phyloP scores from a whole-genome alignment of 2,797 vertebrate genomes.

The Pyrrhura leucotis region DNA sequence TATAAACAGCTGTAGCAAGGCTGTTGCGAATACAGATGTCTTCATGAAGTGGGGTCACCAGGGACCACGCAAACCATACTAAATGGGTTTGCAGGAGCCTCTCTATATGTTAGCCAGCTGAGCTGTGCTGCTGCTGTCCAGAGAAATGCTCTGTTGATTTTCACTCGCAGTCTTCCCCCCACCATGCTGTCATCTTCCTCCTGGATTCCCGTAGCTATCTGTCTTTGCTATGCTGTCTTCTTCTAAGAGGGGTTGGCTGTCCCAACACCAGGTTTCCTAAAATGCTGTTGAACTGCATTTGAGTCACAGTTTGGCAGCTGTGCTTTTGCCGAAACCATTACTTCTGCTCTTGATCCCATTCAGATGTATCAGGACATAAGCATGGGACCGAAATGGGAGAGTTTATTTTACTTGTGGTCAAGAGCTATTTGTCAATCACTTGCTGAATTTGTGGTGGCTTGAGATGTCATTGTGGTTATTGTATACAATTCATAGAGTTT shows the following conservation, averaged over 20 bases:
- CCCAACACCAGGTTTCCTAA: neutral
- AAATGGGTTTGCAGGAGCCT: neutral
- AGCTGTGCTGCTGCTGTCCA: neutral
- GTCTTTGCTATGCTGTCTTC: neutral
- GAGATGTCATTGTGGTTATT: neutral
- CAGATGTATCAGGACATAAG: neutral
- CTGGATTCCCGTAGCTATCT: neutral
- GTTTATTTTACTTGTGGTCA: neutral
- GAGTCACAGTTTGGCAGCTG: neutral
- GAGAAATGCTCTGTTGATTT: neutral
- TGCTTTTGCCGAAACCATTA: neutral
- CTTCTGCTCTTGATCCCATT: neutral
- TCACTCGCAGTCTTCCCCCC: rapidly evolving
- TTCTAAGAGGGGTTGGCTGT: neutral
- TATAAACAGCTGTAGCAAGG: conserved; percentile 42
- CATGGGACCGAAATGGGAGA: neutral
- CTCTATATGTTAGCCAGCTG: neutral
- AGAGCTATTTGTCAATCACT: neutral
- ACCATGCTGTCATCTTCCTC: rapidly evolving
- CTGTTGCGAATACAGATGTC: neutral
- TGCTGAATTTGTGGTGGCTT: neutral
- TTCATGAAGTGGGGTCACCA: neutral
- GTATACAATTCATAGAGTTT: neutral
- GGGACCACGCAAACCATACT: neutral
- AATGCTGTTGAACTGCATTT: neutral